Evolutionary conservation across 92 coral and sea anemone genomes (phyloP).

Genomic region (Epizoanthus illoricatus): DNA sequence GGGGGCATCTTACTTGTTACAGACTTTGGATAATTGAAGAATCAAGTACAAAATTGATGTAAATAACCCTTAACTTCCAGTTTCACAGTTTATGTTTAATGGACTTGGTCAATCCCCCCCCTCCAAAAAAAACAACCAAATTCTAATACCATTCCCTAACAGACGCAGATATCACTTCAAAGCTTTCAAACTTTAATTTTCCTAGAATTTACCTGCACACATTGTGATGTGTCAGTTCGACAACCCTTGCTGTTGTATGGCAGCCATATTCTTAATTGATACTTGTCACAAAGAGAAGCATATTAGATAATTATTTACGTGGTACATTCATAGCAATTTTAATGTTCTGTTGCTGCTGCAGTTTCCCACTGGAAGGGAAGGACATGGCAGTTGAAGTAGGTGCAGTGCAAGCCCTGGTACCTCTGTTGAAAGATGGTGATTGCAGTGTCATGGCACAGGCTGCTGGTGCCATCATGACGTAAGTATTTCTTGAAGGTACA

Average conservation of each 20-base stretch:
- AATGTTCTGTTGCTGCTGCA: constrained; percentile 8
- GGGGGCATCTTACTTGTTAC: too few species aligned
- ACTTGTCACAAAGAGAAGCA: neutral
- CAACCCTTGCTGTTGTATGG: too few species aligned
- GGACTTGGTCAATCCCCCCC: too few species aligned
- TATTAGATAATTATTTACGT: neutral
- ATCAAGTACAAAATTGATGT: too few species aligned
- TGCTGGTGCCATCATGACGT: constrained; percentile 96
- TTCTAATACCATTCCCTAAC: too few species aligned
- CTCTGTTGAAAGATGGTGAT: constrained; percentile 69
- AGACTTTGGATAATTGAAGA: too few species aligned
- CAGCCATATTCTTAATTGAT: neutral
- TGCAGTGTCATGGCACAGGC: constrained; percentile 87
- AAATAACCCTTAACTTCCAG: too few species aligned
- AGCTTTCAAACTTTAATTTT: too few species aligned
- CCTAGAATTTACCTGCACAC: too few species aligned
- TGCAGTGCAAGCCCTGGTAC: constrained; percentile 73
- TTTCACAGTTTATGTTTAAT: too few species aligned
- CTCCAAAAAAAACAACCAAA: too few species aligned
- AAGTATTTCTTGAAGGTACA: constrained; percentile 29
- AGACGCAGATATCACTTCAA: too few species aligned
- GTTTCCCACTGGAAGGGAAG: constrained; percentile 96
- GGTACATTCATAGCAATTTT: neutral
- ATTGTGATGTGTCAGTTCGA: neutral
- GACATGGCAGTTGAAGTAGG: constrained; percentile 93